Evolutionary conservation across 2,113 vertebrate species (phyloP).

Genomic region (Corythornis cristatus): DNA sequence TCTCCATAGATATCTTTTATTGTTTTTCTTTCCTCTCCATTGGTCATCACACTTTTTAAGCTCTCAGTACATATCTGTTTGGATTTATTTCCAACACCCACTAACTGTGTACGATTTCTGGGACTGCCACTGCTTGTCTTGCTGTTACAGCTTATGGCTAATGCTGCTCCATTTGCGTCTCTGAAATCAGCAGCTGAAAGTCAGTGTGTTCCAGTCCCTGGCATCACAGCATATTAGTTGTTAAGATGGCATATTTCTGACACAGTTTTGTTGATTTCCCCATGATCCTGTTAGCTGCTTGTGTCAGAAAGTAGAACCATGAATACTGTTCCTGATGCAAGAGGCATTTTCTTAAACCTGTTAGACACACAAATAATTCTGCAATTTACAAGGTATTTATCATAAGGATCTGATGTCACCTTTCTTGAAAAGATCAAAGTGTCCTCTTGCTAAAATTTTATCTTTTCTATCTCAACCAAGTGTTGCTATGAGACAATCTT

Average conservation of each 20-base stretch:
- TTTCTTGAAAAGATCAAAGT: not conserved
- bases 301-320: not conserved
- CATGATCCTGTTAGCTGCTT: not conserved
- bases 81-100: not conserved
- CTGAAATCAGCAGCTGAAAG: constrained; percentile 7
- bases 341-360: not conserved
- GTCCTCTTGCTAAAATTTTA: not conserved
- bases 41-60: not conserved
- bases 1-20: accelerated
- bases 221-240: not conserved
- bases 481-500: not conserved
- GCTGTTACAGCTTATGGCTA: not conserved
- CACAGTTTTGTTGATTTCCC: not conserved
- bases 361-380: not conserved
- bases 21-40: not conserved
- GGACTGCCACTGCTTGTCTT: not conserved
- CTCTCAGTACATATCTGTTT: not conserved
- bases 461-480: not conserved
- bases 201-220: not conserved
- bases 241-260: not conserved
- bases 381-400: not conserved
- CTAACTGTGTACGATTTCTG: not conserved
- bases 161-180: not conserved
- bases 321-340: not conserved
- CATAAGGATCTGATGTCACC: not conserved